Evolutionary conservation across 2,888 invertebrate genomes (phyloP).

Genomic region (Lissonota sp.): DNA sequence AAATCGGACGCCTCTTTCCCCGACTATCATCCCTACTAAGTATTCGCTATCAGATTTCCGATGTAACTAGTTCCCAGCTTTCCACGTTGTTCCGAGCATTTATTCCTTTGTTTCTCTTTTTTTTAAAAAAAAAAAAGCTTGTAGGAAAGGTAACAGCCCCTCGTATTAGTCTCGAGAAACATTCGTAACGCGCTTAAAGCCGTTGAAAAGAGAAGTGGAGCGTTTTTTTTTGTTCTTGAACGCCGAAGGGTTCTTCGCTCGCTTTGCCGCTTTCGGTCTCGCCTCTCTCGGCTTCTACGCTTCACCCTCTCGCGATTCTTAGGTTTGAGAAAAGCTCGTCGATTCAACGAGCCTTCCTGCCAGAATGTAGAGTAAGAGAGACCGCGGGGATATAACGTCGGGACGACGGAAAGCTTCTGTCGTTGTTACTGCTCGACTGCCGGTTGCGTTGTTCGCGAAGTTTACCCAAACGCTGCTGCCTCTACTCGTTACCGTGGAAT

Average conservation of each 20-base stretch:
- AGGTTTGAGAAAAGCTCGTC: constrained; percentile 53
- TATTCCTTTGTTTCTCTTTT: constrained; percentile 19
- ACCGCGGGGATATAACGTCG: constrained; percentile 14
- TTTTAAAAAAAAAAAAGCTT: too few species aligned
- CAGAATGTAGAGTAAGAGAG: constrained; percentile 22
- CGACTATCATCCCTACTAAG: constrained; percentile 24
- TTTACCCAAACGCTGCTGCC: constrained; percentile 53
- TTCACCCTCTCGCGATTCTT: constrained; percentile 35
- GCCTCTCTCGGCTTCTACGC: constrained; percentile 28
- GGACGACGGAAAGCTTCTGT: constrained; percentile 40
- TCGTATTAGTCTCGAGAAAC: constrained; percentile 18
- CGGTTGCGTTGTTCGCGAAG: constrained; percentile 54
- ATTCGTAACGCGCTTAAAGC: constrained; percentile 41
- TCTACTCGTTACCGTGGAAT: constrained; percentile 61
- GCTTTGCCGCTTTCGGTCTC: constrained; percentile 41
- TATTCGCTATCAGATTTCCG: constrained; percentile 41
- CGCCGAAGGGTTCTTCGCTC: constrained; percentile 27
- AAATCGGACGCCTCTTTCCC: constrained; percentile 13
- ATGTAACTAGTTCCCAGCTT: constrained; percentile 19
- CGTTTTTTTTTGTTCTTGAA: constrained; percentile 41
- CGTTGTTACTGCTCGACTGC: not conserved
- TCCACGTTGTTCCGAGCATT: constrained; percentile 15
- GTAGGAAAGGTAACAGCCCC: not conserved
- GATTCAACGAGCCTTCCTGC: constrained; percentile 42
- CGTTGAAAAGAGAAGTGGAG: constrained; percentile 10